Conservation (phyloP, 2,113 vertebrate genomes). For the Syngnathus typhle region DNA sequence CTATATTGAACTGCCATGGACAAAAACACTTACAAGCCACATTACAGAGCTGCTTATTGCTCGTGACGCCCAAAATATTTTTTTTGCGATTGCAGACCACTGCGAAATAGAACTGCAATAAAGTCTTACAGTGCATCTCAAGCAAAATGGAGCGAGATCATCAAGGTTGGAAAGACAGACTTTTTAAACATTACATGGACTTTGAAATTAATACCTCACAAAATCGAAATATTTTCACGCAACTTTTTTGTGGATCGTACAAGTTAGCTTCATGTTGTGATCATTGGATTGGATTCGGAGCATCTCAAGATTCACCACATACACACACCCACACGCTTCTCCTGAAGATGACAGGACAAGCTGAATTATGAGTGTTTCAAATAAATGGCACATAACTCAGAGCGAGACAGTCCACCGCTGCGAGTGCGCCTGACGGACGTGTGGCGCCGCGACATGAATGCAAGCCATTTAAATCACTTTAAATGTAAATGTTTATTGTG, state of each 20-base stretch:
- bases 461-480: constrained; percentile 74
- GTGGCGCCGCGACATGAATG: constrained; percentile 60
- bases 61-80: neutral
- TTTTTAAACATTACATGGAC: no score
- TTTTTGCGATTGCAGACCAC: neutral
- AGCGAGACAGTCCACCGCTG: constrained; percentile 18
- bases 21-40: no score
- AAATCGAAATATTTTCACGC: neutral
- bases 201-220: neutral
- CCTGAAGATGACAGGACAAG: constrained; percentile 40
- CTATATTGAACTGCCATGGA: no score
- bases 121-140: neutral
- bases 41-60: no score
- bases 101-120: neutral
- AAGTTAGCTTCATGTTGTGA: neutral
- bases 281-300: constrained; percentile 32
- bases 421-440: constrained; percentile 64
- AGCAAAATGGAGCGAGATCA: neutral
- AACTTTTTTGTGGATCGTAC: neutral
- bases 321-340: constrained; percentile 19
- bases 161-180: neutral
- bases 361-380: constrained; percentile 73
- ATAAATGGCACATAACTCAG: constrained; percentile 74
- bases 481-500: constrained; percentile 76
- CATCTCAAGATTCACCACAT: constrained; percentile 7